Evolutionary conservation across 2,113 vertebrate species (phyloP), one percentile per base, ranked within the genome.

Genomic region (Ranitomeya variabilis): DNA sequence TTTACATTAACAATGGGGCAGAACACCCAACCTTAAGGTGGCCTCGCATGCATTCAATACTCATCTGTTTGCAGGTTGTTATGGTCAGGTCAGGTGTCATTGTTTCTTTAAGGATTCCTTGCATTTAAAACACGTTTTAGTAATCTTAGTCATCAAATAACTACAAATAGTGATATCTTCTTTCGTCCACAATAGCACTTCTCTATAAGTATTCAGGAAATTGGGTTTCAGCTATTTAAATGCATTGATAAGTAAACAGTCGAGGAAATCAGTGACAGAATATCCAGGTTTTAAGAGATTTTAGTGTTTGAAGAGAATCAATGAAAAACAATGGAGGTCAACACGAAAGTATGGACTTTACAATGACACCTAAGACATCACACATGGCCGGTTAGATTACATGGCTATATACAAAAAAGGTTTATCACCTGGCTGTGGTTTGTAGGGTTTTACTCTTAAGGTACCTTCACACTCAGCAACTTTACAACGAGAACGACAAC

Each of bases 261-360:
- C 19, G 12, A 66, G 7, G 57, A 77, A 62, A 80, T 71, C 19
- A 45, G 67, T 51, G 7, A 51, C 18, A 51, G 7, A 74, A n/a
- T 52, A 54, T 77, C 18, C 12, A 51, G 66, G 18, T 74, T 62
- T 2, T 13, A 73, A 87, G 67, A 81, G 67, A 7, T 52, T 21
- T 59, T 55, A 18, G 66, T 88, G 76, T 88, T 81, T 88, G 54
- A 2, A 69, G 26, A 26, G 66, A 1, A 67, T 71, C 19, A 59
- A 6, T 15, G 26, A 55, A 77, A 77, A 6, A 88, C 87, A 88
- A 88, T 88, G 7, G 80, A 64, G 76, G 59, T 67, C 59, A 77
- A 88, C 80, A 88, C 52, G 16, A 52, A 80, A 62, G 7, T 14
- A 54, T 67, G 78, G 21, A 23, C 16, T 31, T 18, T 26, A 21